phyloP scores from a whole-genome alignment of 2,797 vertebrate genomes.

The Miichthys miiuy region DNA sequence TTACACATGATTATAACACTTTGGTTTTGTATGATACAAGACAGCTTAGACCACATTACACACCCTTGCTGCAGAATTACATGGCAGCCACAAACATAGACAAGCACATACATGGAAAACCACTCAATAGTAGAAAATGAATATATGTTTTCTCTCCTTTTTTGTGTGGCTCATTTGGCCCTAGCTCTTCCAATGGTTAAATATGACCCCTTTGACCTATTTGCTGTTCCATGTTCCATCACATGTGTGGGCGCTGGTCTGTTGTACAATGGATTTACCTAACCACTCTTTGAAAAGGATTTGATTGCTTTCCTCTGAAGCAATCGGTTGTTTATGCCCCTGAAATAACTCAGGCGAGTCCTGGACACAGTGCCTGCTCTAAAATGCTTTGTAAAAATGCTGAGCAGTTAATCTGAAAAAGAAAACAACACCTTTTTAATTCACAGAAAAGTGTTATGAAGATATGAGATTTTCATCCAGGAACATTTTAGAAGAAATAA shows the following conservation, averaged over 20 bases:
- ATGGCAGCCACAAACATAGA: neutral
- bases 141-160: slow-evolving; percentile 3
- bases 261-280: slow-evolving; percentile 31
- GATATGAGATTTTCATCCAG: neutral
- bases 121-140: neutral
- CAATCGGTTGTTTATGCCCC: slow-evolving; percentile 1
- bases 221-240: slow-evolving; percentile 24
- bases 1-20: slow-evolving; percentile 46
- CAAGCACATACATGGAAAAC: slow-evolving; percentile 11
- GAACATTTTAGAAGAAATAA: neutral
- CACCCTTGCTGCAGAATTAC: slow-evolving; percentile 14
- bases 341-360: neutral
- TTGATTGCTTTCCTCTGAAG: slow-evolving; percentile 19
- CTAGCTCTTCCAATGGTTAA: neutral
- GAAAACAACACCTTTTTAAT: neutral
- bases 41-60: slow-evolving; percentile 17
- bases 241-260: neutral
- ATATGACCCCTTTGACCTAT: slow-evolving; percentile 20
- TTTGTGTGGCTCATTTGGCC: slow-evolving; percentile 32
- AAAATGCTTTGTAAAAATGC: neutral
- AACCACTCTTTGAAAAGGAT: slow-evolving; percentile 18
- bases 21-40: slow-evolving; percentile 34
- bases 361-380: neutral
- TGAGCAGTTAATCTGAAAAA: neutral
- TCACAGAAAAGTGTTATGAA: neutral